Percentiles rank a stretch among this genome's conserved stretches.
phyloP scores from a whole-genome alignment of 2,113 vertebrate genomes.

The Sialia sialis region DNA sequence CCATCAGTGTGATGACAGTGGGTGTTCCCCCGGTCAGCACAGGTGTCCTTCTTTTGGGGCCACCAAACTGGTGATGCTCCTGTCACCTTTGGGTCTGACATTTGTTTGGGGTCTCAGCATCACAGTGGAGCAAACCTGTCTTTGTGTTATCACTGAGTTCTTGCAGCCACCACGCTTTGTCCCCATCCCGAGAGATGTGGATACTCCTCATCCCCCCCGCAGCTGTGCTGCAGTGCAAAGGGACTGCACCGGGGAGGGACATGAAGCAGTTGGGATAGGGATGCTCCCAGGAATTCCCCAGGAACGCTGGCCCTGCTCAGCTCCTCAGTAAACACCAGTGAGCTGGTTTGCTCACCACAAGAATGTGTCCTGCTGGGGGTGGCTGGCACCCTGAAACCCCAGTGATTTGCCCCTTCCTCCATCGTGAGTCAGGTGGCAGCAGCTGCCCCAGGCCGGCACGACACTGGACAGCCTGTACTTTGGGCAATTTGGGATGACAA shows the following conservation, averaged over 20 bases:
- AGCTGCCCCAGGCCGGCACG: neutral
- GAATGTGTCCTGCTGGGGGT: neutral
- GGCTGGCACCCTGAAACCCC: neutral
- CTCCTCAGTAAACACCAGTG: neutral
- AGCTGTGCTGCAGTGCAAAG: neutral
- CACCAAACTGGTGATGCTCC: neutral
- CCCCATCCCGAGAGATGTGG: too few species aligned
- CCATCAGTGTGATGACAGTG: too few species aligned
- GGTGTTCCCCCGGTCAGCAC: rapidly evolving
- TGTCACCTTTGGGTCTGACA: neutral
- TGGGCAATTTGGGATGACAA: constrained; percentile 6
- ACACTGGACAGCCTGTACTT: constrained; percentile 6
- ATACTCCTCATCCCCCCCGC: neutral
- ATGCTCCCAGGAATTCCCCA: neutral
- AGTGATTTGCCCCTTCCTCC: constrained; percentile 3
- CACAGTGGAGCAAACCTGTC: neutral
- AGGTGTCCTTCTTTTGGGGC: neutral
- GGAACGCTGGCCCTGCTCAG: neutral
- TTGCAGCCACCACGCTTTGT: neutral
- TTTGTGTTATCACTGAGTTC: neutral
- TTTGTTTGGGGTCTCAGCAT: neutral
- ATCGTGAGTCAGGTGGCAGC: neutral
- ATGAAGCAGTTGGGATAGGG: neutral
- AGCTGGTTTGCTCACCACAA: neutral
- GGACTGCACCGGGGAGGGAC: neutral